These are phyloP conservation scores for Malurus cyaneus DNA, from an alignment of 2,113 vertebrate genomes.

Conservation along the genomic window DNA sequence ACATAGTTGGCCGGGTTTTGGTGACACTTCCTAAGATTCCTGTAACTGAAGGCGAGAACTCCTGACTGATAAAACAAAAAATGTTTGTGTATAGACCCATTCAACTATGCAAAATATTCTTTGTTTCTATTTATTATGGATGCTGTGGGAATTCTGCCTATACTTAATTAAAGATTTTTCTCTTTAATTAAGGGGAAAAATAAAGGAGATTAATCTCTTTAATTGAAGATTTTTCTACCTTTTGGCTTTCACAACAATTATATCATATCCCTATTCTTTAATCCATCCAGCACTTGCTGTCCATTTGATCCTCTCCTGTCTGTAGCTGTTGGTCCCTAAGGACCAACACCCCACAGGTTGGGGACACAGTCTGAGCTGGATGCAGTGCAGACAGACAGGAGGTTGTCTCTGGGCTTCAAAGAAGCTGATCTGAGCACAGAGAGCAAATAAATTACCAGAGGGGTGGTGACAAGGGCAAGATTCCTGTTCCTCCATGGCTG, in stretches of 20 bases:
- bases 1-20: not conserved
- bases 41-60: not conserved
- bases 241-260: not conserved
- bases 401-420: not conserved
- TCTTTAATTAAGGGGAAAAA: not conserved
- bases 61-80: not conserved
- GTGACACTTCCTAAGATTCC: not conserved
- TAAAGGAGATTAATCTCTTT: not conserved
- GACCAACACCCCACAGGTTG: not conserved
- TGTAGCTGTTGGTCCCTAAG: not conserved
- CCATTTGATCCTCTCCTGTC: not conserved
- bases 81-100: not conserved
- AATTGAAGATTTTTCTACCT: not conserved
- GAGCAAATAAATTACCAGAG: not conserved
- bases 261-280: not conserved
- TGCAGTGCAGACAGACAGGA: not conserved
- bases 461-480: not conserved
- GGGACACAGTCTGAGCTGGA: not conserved
- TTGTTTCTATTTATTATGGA: not conserved
- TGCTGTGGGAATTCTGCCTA: not conserved
- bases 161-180: not conserved
- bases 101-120: not conserved
- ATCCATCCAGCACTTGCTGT: not conserved
- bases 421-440: not conserved
- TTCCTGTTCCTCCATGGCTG: not conserved